Evolutionary conservation across 2,113 vertebrate species (phyloP), one percentile per base, ranked within the genome.

Genomic region (Megatriorchis doriae): DNA sequence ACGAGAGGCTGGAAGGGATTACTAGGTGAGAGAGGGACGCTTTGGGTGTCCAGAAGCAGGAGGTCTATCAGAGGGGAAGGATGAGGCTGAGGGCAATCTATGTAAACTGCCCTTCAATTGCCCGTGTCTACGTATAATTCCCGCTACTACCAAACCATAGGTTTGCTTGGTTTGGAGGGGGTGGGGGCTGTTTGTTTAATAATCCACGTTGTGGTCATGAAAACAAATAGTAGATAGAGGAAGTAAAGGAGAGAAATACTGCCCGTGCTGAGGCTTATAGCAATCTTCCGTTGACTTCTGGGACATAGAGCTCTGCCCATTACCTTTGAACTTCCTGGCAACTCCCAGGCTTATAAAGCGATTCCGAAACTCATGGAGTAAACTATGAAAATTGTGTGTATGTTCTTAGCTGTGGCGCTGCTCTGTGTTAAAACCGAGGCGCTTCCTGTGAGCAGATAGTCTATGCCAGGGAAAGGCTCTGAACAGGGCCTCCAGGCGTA

Each of bases 311-410:
- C 73, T 91, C 94, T 91, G 77, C 92, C 85, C 67, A 80, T 77
- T 77, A 97, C 93, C 95, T 97, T 97, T 97, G 96, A 94, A 88
- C 95, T 95, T 94, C 89, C 93, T 95, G 96, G 78, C 70, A 94
- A 63, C 89, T 80, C 93, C 89, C 95, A 87, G n/a, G 52, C 52
- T 53, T 16, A 27, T 81, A 81, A 95, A 85, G 13, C 17, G 53
- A 52, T 65, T 79, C 50, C 9, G n/a, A 63, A 87, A 23, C 45
- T 67, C 13, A 4, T 13, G 27, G 42, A 36, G 70, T 18, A 42
- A 61, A 21, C 58, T 1, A 6, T 62, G 75, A 47, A 38, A 27
- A 45, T 2, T 2, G 7, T 4, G 18, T 10, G 34, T 40, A 11
- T 5, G 5, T 9, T 63, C 31, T 59, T 21, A 29, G 43, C 50